Evolutionary conservation across 1,140 invertebrate genomes (phyloP), one percentile per base, ranked within the genome.

Genomic region (Probaryconus sp.): DNA sequence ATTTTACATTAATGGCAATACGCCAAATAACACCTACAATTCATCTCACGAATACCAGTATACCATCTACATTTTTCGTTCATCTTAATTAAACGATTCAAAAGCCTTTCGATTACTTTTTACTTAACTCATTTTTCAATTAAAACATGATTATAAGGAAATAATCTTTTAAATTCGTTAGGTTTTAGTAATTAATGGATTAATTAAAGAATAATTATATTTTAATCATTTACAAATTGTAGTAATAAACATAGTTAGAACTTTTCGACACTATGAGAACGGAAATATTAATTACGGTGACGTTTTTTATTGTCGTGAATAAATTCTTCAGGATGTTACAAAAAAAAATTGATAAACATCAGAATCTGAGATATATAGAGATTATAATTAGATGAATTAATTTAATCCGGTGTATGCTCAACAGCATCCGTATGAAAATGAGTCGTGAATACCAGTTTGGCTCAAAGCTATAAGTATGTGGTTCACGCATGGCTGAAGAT

Each of bases 341-440:
- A 65, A 55, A 45, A 55, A 50, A 5, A 5, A 55, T 5, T 31
- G 50, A 55, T 71, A 65, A 65, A 31, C 51, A 58, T 65, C 47
- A 18, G 45, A 5, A 40, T 48, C 5, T 6, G 16, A 33, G 47
- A 48, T 55, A 48, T 31, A 37, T n/a, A 17, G 33, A 40, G 51
- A 64, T 68, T 45, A 50, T 69, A 69, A 60, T 64, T 69, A 58
- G 64, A 64, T 43, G 43, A 58, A 75, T 75, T 74, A 74, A 69
- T 68, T 75, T 35, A 50, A 56, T 24, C 18, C 40, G 21, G 24
- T 17, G 37, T 35, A 68, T 60, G 35, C 14, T 37, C 40, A 53
- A 64, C 45, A 64, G 24, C 48, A 26, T 50, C 17, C 24, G 51
- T 42, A 69, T 69, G 45, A 65, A 65, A 69, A 75, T 75, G 45